Conservation (phyloP, 2,797 vertebrate genomes). For the Pteronotus mesoamericanus region DNA sequence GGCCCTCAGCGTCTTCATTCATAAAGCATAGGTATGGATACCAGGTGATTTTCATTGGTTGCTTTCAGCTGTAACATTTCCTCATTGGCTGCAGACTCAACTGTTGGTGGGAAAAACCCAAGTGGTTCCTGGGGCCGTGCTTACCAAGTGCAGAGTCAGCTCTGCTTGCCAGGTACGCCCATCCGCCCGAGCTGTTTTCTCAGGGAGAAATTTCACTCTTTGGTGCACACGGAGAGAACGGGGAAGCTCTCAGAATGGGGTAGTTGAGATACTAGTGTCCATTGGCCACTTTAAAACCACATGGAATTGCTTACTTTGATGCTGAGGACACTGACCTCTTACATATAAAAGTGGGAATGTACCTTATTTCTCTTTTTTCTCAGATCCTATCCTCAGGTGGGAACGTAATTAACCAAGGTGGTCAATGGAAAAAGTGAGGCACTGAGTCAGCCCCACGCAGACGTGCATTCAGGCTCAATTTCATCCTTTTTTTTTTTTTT, state of each 20-base stretch:
- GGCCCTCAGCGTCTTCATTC: neutral
- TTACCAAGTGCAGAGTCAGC: accelerated
- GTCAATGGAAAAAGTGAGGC: neutral
- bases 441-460: neutral
- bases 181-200: neutral
- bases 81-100: neutral
- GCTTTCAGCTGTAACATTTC: neutral
- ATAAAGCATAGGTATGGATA: neutral
- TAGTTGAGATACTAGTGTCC: neutral
- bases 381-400: neutral
- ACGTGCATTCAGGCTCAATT: neutral
- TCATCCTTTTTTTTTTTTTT: neutral
- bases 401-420: neutral
- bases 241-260: neutral
- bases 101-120: neutral
- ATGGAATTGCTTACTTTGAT: neutral
- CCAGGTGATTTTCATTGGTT: neutral
- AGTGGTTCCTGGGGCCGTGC: neutral
- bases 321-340: neutral
- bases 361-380: neutral
- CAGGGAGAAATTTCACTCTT: neutral
- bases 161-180: neutral
- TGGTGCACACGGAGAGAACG: accelerated
- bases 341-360: neutral
- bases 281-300: neutral